Percentiles rank a stretch among this genome's conserved stretches.
Conservation (phyloP, 1,140 invertebrate species). For the Temnothorax longispinosus region DNA sequence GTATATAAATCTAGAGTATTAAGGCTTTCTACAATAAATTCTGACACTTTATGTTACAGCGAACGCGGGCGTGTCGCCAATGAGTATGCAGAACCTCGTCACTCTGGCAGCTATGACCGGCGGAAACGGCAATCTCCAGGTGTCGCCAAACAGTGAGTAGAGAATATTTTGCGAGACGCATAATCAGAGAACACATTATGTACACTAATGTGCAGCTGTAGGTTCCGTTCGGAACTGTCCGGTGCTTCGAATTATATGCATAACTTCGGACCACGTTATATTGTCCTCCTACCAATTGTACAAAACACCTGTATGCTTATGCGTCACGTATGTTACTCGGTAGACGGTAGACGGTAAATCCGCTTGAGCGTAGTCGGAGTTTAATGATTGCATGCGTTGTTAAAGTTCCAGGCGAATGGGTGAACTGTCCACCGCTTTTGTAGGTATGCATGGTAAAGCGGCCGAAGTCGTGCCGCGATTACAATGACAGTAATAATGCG, state of each 20-base stretch:
- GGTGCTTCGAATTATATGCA: constrained; percentile 32
- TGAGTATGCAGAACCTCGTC: constrained; percentile 96
- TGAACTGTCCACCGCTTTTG: constrained; percentile 49
- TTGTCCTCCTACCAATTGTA: constrained; percentile 38
- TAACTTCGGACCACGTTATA: constrained; percentile 4
- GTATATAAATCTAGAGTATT: not conserved
- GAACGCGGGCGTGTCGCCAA: constrained; percentile 89
- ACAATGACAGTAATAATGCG: constrained; percentile 20
- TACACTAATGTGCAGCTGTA: constrained; percentile 37
- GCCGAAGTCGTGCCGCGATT: constrained; percentile 28
- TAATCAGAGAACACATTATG: constrained; percentile 38
- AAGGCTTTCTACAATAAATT: constrained; percentile 2
- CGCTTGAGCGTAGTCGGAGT: constrained; percentile 38
- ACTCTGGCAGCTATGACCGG: constrained; percentile 94
- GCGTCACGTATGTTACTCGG: constrained; percentile 40
- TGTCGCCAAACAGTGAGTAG: constrained; percentile 87
- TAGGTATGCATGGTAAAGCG: constrained; percentile 54
- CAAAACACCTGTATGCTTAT: constrained; percentile 44
- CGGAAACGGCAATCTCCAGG: constrained; percentile 85
- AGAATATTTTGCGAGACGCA: constrained; percentile 41
- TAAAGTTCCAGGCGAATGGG: constrained; percentile 47
- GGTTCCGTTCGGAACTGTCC: constrained; percentile 18
- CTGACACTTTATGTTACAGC: constrained; percentile 77
- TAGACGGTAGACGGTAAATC: constrained; percentile 23
- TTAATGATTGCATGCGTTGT: constrained; percentile 61